These are phyloP conservation scores for Darevskia mixta DNA, from an alignment of 2,797 vertebrate species.

Conservation along the genomic window DNA sequence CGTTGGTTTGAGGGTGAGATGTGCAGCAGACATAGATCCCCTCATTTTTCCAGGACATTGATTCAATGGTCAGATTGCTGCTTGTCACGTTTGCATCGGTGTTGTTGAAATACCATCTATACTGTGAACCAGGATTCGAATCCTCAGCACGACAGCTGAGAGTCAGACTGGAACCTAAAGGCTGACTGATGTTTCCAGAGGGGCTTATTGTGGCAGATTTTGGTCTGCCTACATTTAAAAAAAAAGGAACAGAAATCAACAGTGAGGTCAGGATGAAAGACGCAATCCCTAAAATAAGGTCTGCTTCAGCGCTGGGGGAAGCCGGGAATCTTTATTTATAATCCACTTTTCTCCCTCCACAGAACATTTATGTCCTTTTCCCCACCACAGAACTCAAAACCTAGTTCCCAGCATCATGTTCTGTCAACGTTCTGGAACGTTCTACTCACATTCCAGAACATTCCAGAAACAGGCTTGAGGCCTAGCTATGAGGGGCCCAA, in stretches of 20 bases:
- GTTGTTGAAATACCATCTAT: constrained; percentile 1
- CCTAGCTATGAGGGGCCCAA: background rate
- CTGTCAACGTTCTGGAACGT: background rate
- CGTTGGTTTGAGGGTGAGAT: background rate
- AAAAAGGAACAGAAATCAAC: background rate
- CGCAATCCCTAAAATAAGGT: no score
- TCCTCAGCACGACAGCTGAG: background rate
- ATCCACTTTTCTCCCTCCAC: no score
- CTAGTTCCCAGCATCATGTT: background rate
- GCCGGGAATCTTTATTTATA: no score
- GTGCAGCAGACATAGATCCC: background rate
- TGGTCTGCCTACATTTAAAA: background rate
- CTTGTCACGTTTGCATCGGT: background rate
- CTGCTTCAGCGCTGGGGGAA: background rate
- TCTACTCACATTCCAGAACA: background rate
- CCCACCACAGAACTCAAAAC: background rate
- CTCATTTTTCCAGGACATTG: background rate
- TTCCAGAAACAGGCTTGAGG: background rate
- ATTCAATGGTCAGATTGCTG: background rate
- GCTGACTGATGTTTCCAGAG: background rate
- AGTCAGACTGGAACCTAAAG: background rate
- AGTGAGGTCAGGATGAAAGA: no score
- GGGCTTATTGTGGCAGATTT: background rate
- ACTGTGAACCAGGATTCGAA: background rate
- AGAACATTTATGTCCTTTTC: background rate